Evolutionary conservation across 2,888 invertebrate species (phyloP), one percentile per base, ranked within the genome.

Genomic region (Pristionchus japonicus): DNA sequence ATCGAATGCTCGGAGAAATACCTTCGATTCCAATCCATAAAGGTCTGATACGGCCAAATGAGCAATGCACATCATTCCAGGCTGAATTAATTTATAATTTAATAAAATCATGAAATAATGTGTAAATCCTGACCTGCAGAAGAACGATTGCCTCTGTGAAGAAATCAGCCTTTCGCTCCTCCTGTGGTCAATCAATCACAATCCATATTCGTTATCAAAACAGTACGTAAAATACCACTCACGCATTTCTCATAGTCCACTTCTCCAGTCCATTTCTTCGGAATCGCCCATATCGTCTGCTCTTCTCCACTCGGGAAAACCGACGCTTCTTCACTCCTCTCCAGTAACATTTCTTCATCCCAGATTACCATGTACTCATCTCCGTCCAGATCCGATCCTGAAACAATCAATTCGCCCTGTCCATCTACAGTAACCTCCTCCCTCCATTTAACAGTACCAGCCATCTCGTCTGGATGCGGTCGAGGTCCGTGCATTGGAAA

Each of bases 391-490:
- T 95, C 95, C 3, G 88, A 88, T 0, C 87, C 83, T 86, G 40
- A 23, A 74, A 34, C n/a, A 37, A 3, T 27, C 3, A 1, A 40
- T 27, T 80, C 43, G 23, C n/a, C 9, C n/a, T n/a, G n/a, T n/a
- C n/a, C n/a, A n/a, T n/a, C n/a, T n/a, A n/a, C n/a, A n/a, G n/a
- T n/a, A n/a, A 15, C 27, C 13, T 34, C 23, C 15, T 20, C 27
- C 74, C 40, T 61, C n/a, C n/a, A n/a, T n/a, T n/a, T n/a, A n/a
- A 61, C 40, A 88, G 15, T 40, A 90, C 92, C 95, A 11, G 95
- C 95, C 94, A 95, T 95, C 92, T 95, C 95, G 90, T 95, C 94
- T 0, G 95, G 93, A 90, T 95, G 95, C 7, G 95, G 95, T 49
- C 95, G 90, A 0, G 92, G 93, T 6, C 95, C 95, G 83, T 93